Percentiles rank a stretch among this genome's conserved stretches.
Evolutionary conservation across 92 coral and sea anemone species (phyloP).

Genomic region (Porites rus): DNA sequence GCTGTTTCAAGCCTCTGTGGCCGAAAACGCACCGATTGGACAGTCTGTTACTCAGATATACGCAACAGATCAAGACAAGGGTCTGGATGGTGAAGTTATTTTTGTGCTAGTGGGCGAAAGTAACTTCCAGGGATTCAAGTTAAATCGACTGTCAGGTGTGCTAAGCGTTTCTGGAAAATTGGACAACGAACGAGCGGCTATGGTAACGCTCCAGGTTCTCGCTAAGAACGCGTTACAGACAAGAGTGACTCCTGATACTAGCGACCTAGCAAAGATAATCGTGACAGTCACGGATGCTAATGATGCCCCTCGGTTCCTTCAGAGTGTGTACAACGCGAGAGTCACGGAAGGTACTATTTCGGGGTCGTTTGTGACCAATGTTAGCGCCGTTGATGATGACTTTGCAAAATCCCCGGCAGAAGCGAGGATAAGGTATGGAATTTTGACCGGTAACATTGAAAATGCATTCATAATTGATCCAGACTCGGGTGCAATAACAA

Average conservation of each 20-base stretch:
- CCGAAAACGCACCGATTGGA: slow-evolving; percentile 88
- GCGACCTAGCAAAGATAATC: slow-evolving; percentile 79
- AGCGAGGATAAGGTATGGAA: slow-evolving; percentile 69
- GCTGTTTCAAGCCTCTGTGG: slow-evolving; percentile 75
- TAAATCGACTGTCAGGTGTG: slow-evolving; percentile 81
- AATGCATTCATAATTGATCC: slow-evolving; percentile 69
- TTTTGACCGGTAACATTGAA: slow-evolving; percentile 72
- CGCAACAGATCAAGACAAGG: slow-evolving; percentile 93
- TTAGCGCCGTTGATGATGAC: slow-evolving; percentile 98
- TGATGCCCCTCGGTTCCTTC: slow-evolving; percentile 89
- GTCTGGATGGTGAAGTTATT: slow-evolving; percentile 86
- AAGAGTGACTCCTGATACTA: slow-evolving; percentile 77
- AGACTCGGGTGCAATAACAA: slow-evolving; percentile 68
- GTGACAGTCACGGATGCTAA: slow-evolving; percentile 92
- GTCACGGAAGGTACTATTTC: slow-evolving; percentile 69
- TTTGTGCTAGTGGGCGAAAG: slow-evolving; percentile 83
- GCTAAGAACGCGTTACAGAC: slow-evolving; percentile 88
- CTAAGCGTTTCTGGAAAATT: slow-evolving; percentile 83
- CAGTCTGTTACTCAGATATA: slow-evolving; percentile 79
- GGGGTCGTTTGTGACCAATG: slow-evolving; percentile 77
- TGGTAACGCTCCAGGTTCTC: slow-evolving; percentile 81
- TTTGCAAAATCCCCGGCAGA: slow-evolving; percentile 32
- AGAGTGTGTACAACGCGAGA: slow-evolving; percentile 64
- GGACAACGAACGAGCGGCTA: slow-evolving; percentile 78
- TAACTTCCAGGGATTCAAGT: slow-evolving; percentile 74